Percentiles rank a stretch among this genome's conserved stretches.
These are phyloP conservation scores for Bombus huntii DNA, from an alignment of 1,140 invertebrate species.

Conservation along the genomic window DNA sequence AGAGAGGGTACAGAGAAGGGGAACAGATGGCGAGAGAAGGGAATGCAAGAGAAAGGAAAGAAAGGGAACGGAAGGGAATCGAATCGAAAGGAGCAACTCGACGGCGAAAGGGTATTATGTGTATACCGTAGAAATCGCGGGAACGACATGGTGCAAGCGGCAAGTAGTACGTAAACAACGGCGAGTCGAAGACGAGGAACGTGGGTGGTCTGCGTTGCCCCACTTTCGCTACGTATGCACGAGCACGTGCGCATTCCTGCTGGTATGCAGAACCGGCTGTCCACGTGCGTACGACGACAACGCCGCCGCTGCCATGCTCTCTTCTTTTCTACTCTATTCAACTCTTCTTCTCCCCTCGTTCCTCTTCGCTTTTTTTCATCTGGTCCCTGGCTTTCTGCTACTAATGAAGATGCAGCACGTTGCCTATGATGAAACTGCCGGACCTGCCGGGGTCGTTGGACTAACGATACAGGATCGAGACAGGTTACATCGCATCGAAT, in stretches of 20 bases:
- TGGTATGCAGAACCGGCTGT: slow-evolving; percentile 42
- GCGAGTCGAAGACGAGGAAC: slow-evolving; percentile 17
- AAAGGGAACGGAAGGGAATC: neutral
- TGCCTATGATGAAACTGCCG: neutral
- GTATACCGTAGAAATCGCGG: neutral
- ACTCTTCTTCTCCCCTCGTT: neutral
- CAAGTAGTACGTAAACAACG: neutral
- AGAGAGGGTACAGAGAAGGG: neutral
- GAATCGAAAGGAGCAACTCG: neutral
- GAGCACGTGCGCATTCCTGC: slow-evolving; percentile 61
- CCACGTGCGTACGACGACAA: slow-evolving; percentile 51
- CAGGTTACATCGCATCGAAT: neutral
- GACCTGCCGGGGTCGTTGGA: neutral
- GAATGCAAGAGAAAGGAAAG: neutral
- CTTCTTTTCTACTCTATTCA: neutral
- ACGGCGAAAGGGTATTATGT: neutral
- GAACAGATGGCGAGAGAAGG: neutral
- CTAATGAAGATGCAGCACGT: neutral
- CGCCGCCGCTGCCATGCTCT: neutral
- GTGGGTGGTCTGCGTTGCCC: slow-evolving; percentile 67
- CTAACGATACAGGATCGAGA: neutral
- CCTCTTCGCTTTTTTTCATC: neutral
- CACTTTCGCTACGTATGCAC: slow-evolving; percentile 70
- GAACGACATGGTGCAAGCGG: neutral
- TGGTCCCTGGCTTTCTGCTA: neutral